Conservation (phyloP, 2,888 invertebrate genomes). For the Apodemia duryi region DNA sequence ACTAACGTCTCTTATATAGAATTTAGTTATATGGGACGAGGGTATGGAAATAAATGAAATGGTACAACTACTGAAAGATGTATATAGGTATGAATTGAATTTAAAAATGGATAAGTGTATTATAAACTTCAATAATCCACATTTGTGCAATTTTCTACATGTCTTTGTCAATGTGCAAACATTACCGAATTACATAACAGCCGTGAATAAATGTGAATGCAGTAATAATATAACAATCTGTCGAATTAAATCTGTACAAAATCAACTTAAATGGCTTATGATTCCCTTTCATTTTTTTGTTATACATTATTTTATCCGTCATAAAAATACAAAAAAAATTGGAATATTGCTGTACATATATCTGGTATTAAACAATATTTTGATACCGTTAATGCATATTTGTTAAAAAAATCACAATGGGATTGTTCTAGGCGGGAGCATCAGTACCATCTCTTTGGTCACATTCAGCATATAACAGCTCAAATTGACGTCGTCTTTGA, state of each 20-base stretch:
- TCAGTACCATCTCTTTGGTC: too few relatives aligned
- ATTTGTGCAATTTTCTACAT: constrained; percentile 43
- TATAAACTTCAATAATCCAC: constrained; percentile 41
- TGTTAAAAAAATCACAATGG: too few relatives aligned
- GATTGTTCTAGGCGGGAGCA: too few relatives aligned
- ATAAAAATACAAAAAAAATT: neutral
- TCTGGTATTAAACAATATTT: too few relatives aligned
- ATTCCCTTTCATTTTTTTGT: constrained; percentile 47
- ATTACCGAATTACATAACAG: constrained; percentile 68
- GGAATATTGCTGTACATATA: neutral
- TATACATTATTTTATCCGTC: constrained; percentile 30
- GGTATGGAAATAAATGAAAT: constrained; percentile 48
- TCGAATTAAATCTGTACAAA: constrained; percentile 79
- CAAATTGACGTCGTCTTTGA: too few relatives aligned
- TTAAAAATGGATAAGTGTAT: constrained; percentile 35
- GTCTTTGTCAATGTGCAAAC: constrained; percentile 55
- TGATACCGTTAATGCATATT: too few relatives aligned
- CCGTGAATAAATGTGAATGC: constrained; percentile 66
- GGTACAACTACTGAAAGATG: constrained; percentile 54
- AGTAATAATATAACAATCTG: constrained; percentile 74
- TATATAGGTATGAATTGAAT: constrained; percentile 65
- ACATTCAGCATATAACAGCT: too few relatives aligned
- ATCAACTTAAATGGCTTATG: constrained; percentile 62
- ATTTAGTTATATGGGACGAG: constrained; percentile 57
- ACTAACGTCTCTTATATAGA: constrained; percentile 13